These are phyloP conservation scores for Aethina tumida DNA, from an alignment of 1,140 invertebrate genomes.

Conservation along the genomic window DNA sequence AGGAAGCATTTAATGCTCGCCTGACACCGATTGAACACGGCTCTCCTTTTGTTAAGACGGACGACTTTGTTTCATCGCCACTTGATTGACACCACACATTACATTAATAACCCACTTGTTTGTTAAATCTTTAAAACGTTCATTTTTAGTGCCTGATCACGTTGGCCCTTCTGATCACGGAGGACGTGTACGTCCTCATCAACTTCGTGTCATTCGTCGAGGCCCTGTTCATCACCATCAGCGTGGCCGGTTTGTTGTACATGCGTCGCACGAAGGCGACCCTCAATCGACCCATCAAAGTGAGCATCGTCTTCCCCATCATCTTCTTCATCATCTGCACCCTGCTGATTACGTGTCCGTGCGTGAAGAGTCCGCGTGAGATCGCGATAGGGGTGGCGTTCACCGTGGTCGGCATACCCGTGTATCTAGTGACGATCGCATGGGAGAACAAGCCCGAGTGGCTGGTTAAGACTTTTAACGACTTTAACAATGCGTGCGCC, in stretches of 20 bases:
- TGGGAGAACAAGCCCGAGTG: conserved; percentile 74
- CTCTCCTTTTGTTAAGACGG: too few species aligned
- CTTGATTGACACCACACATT: too few species aligned
- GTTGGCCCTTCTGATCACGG: conserved; percentile 66
- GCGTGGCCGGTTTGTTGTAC: conserved; percentile 79
- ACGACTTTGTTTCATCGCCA: too few species aligned
- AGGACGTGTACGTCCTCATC: conserved; percentile 83
- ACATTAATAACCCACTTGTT: conserved; percentile 1
- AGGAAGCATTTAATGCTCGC: background rate
- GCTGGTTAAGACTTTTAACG: conserved; percentile 44
- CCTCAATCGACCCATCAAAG: conserved; percentile 69
- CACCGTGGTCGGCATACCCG: conserved; percentile 79
- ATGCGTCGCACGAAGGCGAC: conserved; percentile 71
- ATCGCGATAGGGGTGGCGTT: conserved; percentile 76
- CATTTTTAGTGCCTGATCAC: conserved; percentile 68
- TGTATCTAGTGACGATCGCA: conserved; percentile 79
- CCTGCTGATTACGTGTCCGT: conserved; percentile 74
- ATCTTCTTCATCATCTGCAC: conserved; percentile 75
- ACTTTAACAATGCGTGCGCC: conserved; percentile 56
- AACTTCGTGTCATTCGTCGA: conserved; percentile 93
- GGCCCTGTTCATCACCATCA: conserved; percentile 83
- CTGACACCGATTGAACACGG: too few species aligned
- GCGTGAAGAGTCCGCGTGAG: conserved; percentile 64
- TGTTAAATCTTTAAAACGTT: conserved; percentile 11
- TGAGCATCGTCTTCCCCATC: conserved; percentile 70